These are phyloP conservation scores for Cisticola juncidis DNA, from an alignment of 2,113 vertebrate genomes.

Conservation along the genomic window DNA sequence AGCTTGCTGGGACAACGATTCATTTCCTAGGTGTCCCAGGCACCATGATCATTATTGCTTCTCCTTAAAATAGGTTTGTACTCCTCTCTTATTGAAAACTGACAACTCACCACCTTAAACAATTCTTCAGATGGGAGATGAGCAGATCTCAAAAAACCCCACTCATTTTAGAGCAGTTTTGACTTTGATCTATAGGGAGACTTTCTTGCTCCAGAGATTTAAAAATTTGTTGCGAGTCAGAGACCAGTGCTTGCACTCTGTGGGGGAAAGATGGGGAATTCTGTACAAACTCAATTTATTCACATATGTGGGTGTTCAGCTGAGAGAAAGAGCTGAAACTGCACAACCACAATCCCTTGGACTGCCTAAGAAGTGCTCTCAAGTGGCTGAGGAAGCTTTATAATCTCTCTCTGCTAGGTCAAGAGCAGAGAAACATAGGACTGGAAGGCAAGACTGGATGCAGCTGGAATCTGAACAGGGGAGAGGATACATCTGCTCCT, in stretches of 20 bases:
- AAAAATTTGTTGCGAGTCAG: not conserved
- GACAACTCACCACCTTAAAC: not conserved
- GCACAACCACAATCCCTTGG: not conserved
- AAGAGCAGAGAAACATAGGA: not conserved
- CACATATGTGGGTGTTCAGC: not conserved
- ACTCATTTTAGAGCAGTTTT: not conserved
- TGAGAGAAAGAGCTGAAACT: not conserved
- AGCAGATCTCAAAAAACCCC: not conserved
- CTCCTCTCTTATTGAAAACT: not conserved
- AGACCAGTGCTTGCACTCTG: not conserved
- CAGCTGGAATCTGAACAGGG: not conserved
- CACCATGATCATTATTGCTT: rapidly evolving
- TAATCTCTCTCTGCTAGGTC: not conserved
- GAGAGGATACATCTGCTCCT: not conserved
- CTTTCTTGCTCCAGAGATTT: not conserved
- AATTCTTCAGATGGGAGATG: not conserved
- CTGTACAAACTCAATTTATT: not conserved
- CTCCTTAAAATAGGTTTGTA: not conserved
- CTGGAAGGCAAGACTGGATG: not conserved
- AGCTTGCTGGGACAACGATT: not conserved
- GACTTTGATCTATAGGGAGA: not conserved
- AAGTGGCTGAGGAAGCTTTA: not conserved
- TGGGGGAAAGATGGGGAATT: not conserved
- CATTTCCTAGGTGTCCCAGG: not conserved
- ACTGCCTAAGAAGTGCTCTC: not conserved